A percentile compares a stretch with the other conserved stretches of the same genome.
Conservation (phyloP, 2,888 invertebrate genomes). For the Trissolcus japonicus region DNA sequence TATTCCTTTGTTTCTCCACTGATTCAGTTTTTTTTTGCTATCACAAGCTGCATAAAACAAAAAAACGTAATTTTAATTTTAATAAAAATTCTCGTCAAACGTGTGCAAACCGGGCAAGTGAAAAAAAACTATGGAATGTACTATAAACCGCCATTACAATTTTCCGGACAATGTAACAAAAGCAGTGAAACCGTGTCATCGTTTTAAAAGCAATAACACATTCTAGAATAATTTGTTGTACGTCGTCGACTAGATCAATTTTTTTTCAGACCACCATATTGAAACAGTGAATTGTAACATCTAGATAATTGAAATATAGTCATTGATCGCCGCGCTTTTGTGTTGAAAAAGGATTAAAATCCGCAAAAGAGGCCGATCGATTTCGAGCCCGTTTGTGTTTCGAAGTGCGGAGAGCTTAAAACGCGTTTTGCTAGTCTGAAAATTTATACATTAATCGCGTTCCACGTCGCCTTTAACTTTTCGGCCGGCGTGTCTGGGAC, state of each 20-base stretch:
- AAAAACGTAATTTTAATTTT: slow-evolving; percentile 7
- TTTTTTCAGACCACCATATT: slow-evolving; percentile 15
- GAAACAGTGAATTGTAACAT: slow-evolving; percentile 23
- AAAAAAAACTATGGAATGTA: slow-evolving; percentile 1
- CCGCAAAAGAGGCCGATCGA: slow-evolving; percentile 22
- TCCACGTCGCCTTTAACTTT: slow-evolving; percentile 47
- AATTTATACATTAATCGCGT: slow-evolving; percentile 50
- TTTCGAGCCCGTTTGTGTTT: slow-evolving; percentile 20
- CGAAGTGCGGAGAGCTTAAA: slow-evolving; percentile 20
- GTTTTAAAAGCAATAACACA: slow-evolving; percentile 28
- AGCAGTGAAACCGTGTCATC: slow-evolving; percentile 16
- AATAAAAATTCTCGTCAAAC: slow-evolving; percentile 21
- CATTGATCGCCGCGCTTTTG: slow-evolving; percentile 3
- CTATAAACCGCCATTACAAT: slow-evolving; percentile 21
- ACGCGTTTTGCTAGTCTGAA: slow-evolving; percentile 35
- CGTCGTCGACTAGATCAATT: slow-evolving; percentile 7
- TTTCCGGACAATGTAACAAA: slow-evolving; percentile 14
- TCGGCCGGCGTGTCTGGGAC: slow-evolving; percentile 44
- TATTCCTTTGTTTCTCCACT: slow-evolving; percentile 8
- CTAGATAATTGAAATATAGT: slow-evolving; percentile 22
- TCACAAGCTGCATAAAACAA: neutral
- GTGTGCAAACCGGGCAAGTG: slow-evolving; percentile 1
- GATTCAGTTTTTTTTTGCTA: slow-evolving; percentile 7
- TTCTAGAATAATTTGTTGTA: slow-evolving; percentile 14
- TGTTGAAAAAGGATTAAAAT: slow-evolving; percentile 21